phyloP scores from a whole-genome alignment of 1,140 invertebrate species.

The Anastrepha ludens region DNA sequence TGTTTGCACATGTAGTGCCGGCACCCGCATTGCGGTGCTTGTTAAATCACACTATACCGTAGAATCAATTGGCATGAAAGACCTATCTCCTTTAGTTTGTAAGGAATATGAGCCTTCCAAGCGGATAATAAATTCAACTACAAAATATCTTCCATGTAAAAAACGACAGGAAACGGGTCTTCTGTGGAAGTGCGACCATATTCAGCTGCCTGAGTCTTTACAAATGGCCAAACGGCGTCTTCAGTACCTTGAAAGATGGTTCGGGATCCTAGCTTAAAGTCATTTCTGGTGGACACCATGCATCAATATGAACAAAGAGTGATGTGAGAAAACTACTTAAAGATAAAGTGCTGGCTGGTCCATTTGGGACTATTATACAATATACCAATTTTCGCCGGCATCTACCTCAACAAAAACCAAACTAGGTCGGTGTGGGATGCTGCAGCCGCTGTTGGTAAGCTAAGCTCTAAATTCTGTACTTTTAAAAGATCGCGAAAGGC shows the following conservation, averaged over 20 bases:
- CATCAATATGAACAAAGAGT: no score
- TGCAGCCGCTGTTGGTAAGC: neutral
- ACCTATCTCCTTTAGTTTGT: neutral
- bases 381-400: neutral
- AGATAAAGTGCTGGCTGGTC: no score
- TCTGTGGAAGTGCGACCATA: slow-evolving; percentile 18
- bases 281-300: no score
- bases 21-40: neutral
- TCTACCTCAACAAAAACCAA: neutral
- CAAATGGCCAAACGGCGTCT: slow-evolving; percentile 36
- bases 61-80: slow-evolving; percentile 11
- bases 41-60: slow-evolving; percentile 19
- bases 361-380: no score
- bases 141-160: neutral
- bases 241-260: neutral
- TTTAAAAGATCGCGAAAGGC: slow-evolving; percentile 16
- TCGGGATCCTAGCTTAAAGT: no score
- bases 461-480: slow-evolving; percentile 19
- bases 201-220: neutral
- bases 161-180: slow-evolving; percentile 7
- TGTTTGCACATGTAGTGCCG: slow-evolving; percentile 3
- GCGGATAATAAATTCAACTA: neutral
- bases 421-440: slow-evolving; percentile 31
- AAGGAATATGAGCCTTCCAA: slow-evolving; percentile 8
- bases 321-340: no score